Evolutionary conservation across 2,888 invertebrate genomes (phyloP).

Genomic region (Unio delphinus): DNA sequence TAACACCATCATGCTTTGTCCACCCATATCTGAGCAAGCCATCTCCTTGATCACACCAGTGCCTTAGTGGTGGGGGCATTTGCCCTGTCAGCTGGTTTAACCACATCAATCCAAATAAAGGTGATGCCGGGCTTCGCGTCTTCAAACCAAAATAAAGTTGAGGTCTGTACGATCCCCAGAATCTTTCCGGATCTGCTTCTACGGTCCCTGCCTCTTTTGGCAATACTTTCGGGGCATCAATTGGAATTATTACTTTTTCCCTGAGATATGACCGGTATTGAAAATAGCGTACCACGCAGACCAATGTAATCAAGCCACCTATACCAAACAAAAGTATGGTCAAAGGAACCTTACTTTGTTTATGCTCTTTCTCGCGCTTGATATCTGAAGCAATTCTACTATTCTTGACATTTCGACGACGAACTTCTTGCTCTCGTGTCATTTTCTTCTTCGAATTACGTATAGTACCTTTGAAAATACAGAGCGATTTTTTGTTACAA

Average conservation of each 20-base stretch:
- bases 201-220: conserved; percentile 47
- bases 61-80: conserved; percentile 83
- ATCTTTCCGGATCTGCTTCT: conserved; percentile 50
- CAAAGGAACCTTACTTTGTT: conserved; percentile 7
- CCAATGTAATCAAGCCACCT: conserved; percentile 1
- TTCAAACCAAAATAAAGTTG: conserved; percentile 77
- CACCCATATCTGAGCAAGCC: conserved; percentile 82
- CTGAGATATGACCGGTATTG: conserved; percentile 49
- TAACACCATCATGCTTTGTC: conserved; percentile 92
- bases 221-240: conserved; percentile 53
- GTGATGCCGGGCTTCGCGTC: conserved; percentile 88
- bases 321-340: conserved; percentile 3
- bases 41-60: conserved; percentile 79
- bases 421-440: neutral
- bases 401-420: conserved; percentile 28
- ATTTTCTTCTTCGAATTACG: too few species aligned
- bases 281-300: conserved; percentile 11
- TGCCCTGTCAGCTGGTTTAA: conserved; percentile 78
- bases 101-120: conserved; percentile 97
- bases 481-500: too few species aligned
- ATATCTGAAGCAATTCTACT: conserved; percentile 18
- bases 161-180: conserved; percentile 89
- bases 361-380: conserved; percentile 14
- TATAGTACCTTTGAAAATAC: too few species aligned
- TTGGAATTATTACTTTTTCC: conserved; percentile 52